phyloP scores from a whole-genome alignment of 2,113 vertebrate species.

The Climacteris rufus region DNA sequence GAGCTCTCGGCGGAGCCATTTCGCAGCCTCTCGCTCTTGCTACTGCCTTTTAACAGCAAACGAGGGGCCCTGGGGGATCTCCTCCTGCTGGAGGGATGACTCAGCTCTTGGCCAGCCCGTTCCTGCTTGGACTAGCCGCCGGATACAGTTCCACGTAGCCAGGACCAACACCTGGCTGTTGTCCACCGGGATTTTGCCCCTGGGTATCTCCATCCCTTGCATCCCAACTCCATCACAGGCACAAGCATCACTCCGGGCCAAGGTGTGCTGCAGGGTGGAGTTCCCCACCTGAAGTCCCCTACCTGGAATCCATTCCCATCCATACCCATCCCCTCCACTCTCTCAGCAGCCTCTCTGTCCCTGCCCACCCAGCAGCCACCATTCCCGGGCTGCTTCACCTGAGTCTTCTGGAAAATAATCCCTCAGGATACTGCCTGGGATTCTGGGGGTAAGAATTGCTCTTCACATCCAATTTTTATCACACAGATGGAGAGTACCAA shows the following conservation, averaged over 20 bases:
- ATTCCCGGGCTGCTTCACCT: not conserved
- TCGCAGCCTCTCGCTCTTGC: conserved; percentile 18
- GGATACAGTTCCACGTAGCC: not conserved
- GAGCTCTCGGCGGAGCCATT: conserved; percentile 31
- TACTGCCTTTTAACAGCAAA: conserved; percentile 38
- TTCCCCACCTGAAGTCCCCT: not conserved
- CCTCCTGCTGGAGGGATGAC: not conserved
- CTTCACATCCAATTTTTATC: not conserved
- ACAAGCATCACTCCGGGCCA: accelerated
- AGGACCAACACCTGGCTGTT: accelerated
- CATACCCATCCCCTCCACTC: not conserved
- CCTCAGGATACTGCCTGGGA: not conserved
- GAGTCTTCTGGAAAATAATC: not conserved
- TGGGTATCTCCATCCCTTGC: not conserved
- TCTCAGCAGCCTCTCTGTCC: not conserved
- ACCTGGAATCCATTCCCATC: not conserved
- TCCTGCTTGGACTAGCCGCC: not conserved
- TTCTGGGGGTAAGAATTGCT: not conserved
- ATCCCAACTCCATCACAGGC: accelerated
- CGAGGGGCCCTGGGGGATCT: not conserved
- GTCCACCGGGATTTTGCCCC: not conserved
- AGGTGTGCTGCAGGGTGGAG: not conserved
- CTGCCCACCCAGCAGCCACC: not conserved
- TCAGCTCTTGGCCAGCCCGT: not conserved
- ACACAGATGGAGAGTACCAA: not conserved